Evolutionary conservation across 1,140 invertebrate species (phyloP), one percentile per base, ranked within the genome.

Genomic region (Macrosteles quadrilineatus): DNA sequence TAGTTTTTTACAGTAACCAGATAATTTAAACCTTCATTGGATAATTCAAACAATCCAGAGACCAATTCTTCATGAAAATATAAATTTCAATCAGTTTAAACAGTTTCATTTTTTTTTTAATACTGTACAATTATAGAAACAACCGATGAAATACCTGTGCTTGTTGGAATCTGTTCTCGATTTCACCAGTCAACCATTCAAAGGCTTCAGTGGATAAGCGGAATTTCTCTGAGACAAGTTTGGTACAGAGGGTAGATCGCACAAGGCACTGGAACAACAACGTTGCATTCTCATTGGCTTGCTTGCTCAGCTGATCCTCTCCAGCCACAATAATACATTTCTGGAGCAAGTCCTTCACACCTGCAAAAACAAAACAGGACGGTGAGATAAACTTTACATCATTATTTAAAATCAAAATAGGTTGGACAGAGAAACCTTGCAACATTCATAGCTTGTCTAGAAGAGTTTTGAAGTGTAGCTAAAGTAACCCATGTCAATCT

Each of bases 281-380:
- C 0, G 98, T 99, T 9, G 98, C 98, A 79, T 99, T 99, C 73
- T 96, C 92, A 80, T 99, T 99, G 1, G 98, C 98, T 81, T 98
- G 95, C 79, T 92, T 91, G 55, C 95, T 98, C 1, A 99, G 83
- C 66, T 90, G 86, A 84, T 99, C 98, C 40, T 97, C 92, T 14
- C 98, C 97, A 23, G 91, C 91, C 29, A 99, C 98, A 76, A 98
- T 96, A 0, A 97, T 88, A 81, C 97, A 95, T 76, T 95, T 95
- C 59, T 91, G 88, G 1, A 97, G 80, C 12, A 98, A 80, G 72
- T 95, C 90, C 74, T 90, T 88, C 0, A 98, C 95, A 67, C 95
- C 87, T 81, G 74, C 67, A 14, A n/a, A n/a, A n/a, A n/a, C n/a
- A n/a, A n/a, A n/a, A n/a, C n/a, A n/a, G n/a, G n/a, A n/a, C n/a